Percentiles rank a stretch among this genome's conserved stretches.
Evolutionary conservation across 2,797 vertebrate species (phyloP).

Genomic region (Acanthornis magna): DNA sequence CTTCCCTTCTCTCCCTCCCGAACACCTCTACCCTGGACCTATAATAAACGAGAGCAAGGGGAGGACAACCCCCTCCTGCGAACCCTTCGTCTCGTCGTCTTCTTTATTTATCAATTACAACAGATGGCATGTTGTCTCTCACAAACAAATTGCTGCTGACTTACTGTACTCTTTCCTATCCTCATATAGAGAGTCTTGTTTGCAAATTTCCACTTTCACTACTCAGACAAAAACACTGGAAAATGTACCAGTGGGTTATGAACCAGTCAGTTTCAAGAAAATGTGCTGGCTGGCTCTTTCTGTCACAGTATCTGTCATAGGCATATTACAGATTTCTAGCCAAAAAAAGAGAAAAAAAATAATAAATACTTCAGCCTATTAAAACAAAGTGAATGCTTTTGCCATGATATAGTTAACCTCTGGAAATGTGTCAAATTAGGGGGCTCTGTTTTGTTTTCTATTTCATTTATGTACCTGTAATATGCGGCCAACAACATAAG

Average conservation of each 20-base stretch:
- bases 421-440: background rate
- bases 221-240: slow-evolving; percentile 41
- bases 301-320: background rate
- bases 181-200: slow-evolving; percentile 24
- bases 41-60: too few species aligned
- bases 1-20: too few species aligned
- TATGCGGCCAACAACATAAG: background rate
- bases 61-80: too few species aligned
- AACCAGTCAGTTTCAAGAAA: slow-evolving; percentile 54
- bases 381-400: background rate
- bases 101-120: too few species aligned
- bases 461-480: background rate
- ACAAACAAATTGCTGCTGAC: slow-evolving; percentile 27
- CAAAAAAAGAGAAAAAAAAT: background rate
- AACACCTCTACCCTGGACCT: too few species aligned
- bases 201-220: slow-evolving; percentile 37
- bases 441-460: background rate
- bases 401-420: background rate
- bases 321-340: slow-evolving; percentile 12
- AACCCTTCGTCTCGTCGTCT: too few species aligned
- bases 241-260: slow-evolving; percentile 28
- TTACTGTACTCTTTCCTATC: background rate
- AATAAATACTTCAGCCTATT: background rate
- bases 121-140: slow-evolving; percentile 32
- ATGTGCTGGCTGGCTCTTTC: slow-evolving; percentile 48